Evolutionary conservation across 2,113 vertebrate species (phyloP), one percentile per base, ranked within the genome.

Genomic region (Carassius auratus): DNA sequence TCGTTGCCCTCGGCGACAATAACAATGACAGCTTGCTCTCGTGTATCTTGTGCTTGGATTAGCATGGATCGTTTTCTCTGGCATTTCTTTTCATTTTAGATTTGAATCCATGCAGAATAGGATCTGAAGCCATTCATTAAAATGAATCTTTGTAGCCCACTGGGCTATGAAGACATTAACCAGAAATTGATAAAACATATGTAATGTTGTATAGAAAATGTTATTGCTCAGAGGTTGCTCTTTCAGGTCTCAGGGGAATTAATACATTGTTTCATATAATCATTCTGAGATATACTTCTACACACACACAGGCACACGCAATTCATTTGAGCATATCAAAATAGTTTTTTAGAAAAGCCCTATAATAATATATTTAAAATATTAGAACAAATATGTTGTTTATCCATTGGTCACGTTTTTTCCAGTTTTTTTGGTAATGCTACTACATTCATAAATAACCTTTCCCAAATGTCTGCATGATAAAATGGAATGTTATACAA

Each of bases 91-190:
- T 50, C 12, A 26, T 50, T 75, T 50, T 50, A 23, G 42, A 75
- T 4, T 59, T 50, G n/a, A 75, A 48, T 75, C n/a, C 42, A 26
- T 75, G 73, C 73, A 75, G 73, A n/a, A 48, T 50, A n/a, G 73
- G 42, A 50, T 42, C n/a, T 75, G n/a, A 26, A 26, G 7, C 21
- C n/a, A 23, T 23, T 74, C 10, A 48, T 74, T 48, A 48, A 74
- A 74, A 48, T 74, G 4, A 74, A 21, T 48, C 42, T 0, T 23
- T 10, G 9, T 74, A 21, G 38, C 19, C 5, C 5, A 45, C 8
- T 42, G 36, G 38, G 71, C 8, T 23, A 13, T 45, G 38, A 74
- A 42, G 71, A 45, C 71, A 68, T 38, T 12, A n/a, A 45, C 69
- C 69, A 10, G 69, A 68, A 17, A 36, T 68, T 15, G 3, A 19